Evolutionary conservation across 2,797 vertebrate genomes (phyloP).

Genomic region (Onychomys leucogaster): DNA sequence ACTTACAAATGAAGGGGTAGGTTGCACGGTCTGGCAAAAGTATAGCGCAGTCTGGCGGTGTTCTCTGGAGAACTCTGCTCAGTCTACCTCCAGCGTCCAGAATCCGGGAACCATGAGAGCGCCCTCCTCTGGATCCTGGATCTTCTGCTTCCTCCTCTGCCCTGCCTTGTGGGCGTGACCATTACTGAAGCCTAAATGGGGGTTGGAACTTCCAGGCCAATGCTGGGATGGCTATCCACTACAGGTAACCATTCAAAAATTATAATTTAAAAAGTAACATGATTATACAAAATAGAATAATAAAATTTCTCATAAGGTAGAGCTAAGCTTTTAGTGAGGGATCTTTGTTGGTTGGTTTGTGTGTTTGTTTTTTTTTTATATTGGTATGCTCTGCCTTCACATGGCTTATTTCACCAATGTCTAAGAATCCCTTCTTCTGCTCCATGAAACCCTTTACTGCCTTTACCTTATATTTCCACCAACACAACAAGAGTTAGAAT

Average conservation of each 20-base stretch:
- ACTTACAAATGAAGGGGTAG: too few relatives aligned
- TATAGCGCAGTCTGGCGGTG: too few relatives aligned
- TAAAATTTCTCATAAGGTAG: not conserved
- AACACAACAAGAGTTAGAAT: not conserved
- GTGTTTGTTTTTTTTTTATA: not conserved
- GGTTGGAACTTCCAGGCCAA: too few relatives aligned
- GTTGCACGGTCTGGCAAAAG: too few relatives aligned
- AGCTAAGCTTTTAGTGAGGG: not conserved
- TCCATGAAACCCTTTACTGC: not conserved
- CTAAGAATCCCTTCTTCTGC: not conserved
- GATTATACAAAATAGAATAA: not conserved
- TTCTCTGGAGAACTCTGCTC: too few relatives aligned
- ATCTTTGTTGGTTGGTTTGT: not conserved
- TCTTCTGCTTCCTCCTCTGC: too few relatives aligned
- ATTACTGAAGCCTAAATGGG: too few relatives aligned
- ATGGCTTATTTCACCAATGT: not conserved
- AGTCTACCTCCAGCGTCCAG: too few relatives aligned
- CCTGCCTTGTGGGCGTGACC: too few relatives aligned
- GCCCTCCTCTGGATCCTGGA: too few relatives aligned
- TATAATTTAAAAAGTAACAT: not conserved
- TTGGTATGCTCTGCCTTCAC: not conserved
- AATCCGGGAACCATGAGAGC: too few relatives aligned
- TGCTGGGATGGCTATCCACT: too few relatives aligned
- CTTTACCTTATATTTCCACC: not conserved
- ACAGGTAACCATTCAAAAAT: not conserved